Evolutionary conservation across 2,113 vertebrate species (phyloP), one percentile per base, ranked within the genome.

Genomic region (Arizona elegans): DNA sequence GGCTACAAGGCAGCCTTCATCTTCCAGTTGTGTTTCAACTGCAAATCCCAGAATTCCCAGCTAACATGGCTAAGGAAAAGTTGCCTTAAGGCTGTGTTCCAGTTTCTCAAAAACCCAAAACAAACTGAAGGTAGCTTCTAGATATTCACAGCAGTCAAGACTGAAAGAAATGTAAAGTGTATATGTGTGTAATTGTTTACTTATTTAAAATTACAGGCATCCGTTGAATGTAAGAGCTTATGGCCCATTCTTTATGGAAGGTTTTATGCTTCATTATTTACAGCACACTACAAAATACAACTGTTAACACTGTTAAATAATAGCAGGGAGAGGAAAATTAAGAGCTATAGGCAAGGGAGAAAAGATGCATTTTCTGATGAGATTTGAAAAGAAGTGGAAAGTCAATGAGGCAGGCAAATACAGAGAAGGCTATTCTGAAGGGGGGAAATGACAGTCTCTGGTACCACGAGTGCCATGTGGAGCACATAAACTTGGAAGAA

Each of bases 191-290:
- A 94, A 85, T 91, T 92, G 94, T 95, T 96, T 93, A 91, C 96
- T 97, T 96, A 94, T 33, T 12, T 87, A 94, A 94, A 97, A 95
- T 94, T 86, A 92, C 24, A 94, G 94, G 47, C 94, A 92, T 94
- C 93, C 94, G 8, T 92, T 65, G 33, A 90, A 70, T 91, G 96
- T 92, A 93, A 95, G 94, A 97, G 94, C 96, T 96, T 96, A 95
- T 96, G 96, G 94, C 94, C 92, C 89, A 94, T 65, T 95, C 90
- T 96, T 97, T 92, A 94, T 87, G 94, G 70, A 94, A 96, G 91
- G 92, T 96, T 97, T 97, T 95, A 95, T 94, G 43, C 91, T 87
- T 26, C 86, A 81, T 92, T 59, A 95, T 95, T 96, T 97, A 95
- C 90, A 96, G 58, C 86, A 94, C 56, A 75, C 86, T 95, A 43